phyloP scores from a whole-genome alignment of 1,140 invertebrate genomes.

The Centruroides vittatus region DNA sequence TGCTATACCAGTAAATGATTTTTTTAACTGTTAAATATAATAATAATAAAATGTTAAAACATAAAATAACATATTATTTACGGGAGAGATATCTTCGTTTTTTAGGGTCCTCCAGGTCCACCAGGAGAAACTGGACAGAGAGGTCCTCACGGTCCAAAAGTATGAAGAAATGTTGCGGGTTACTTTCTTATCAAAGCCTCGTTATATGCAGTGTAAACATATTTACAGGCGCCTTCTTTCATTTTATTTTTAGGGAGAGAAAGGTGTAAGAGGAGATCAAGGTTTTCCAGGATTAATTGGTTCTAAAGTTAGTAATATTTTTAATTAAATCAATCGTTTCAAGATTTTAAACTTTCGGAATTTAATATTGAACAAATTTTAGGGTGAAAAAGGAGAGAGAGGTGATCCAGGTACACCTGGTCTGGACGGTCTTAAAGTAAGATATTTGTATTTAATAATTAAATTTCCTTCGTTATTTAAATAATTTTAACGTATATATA shows the following conservation, averaged over 20 bases:
- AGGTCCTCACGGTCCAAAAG: conserved; percentile 6
- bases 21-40: too few relatives aligned
- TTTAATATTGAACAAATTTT: background rate
- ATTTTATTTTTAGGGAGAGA: conserved; percentile 8
- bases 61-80: conserved; percentile 24
- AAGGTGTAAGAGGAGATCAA: conserved; percentile 8
- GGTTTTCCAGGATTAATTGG: conserved; percentile 6
- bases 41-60: background rate
- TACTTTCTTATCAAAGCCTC: too few relatives aligned
- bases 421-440: conserved; percentile 35
- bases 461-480: background rate
- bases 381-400: conserved; percentile 24
- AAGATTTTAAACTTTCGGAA: too few relatives aligned
- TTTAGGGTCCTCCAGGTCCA: conserved; percentile 35
- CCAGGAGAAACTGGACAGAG: conserved; percentile 21
- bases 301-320: background rate
- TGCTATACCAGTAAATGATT: conserved; percentile 10
- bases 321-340: background rate
- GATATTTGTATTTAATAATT: background rate
- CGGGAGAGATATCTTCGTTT: too few relatives aligned
- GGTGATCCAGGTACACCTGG: conserved; percentile 37
- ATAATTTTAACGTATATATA: background rate
- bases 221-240: too few relatives aligned
- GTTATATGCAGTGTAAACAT: too few relatives aligned
- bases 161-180: background rate